Conservation (phyloP, 1,140 invertebrate species). For the Cyrtorhinus lividipennis region DNA sequence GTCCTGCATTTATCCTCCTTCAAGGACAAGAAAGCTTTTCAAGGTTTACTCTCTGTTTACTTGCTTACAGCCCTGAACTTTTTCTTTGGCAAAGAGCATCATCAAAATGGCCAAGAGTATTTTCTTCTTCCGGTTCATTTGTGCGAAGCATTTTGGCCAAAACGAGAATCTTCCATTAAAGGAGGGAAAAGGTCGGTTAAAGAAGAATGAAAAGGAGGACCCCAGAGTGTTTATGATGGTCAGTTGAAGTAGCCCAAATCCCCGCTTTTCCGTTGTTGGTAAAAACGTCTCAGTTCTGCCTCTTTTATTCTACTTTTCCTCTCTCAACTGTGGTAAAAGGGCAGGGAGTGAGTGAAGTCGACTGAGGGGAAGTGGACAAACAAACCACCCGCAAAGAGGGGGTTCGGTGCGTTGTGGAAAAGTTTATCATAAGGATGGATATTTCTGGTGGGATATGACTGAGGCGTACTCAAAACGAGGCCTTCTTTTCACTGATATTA, state of each 20-base stretch:
- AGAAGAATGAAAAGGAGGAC: neutral
- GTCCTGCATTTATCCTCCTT: too few species aligned
- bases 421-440: neutral
- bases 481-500: too few species aligned
- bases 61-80: too few species aligned
- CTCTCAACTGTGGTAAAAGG: neutral
- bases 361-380: neutral
- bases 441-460: neutral
- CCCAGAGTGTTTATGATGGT: conserved; percentile 2
- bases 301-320: neutral
- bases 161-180: conserved; percentile 1
- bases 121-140: conserved; percentile 8
- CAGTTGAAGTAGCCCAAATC: conserved; percentile 3
- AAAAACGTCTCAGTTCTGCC: neutral
- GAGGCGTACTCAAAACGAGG: too few species aligned
- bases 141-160: neutral
- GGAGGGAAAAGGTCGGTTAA: neutral
- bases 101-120: neutral
- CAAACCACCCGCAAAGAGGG: neutral
- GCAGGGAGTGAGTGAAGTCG: neutral
- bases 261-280: conserved; percentile 1
- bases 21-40: too few species aligned
- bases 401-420: neutral
- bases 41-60: too few species aligned
- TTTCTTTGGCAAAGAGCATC: neutral